Conservation (phyloP, 2,888 invertebrate species). For the Tenthredo livida region DNA sequence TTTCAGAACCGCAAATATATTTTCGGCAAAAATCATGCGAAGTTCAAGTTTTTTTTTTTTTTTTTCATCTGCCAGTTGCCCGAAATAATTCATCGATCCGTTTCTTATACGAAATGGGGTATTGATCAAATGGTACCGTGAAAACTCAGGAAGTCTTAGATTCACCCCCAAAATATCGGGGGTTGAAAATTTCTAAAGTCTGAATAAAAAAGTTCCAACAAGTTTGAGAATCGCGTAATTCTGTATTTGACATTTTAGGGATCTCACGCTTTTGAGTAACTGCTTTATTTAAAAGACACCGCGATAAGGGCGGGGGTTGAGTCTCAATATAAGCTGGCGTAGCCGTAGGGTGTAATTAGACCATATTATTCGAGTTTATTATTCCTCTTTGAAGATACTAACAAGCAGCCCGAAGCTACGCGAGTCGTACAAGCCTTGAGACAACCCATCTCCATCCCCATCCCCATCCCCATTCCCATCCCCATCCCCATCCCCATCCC, state of each 20-base stretch:
- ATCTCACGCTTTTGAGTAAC: not conserved
- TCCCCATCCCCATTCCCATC: not conserved
- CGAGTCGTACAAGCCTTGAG: not conserved
- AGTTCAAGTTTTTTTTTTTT: no score
- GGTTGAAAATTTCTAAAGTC: no score
- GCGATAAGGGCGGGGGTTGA: not conserved
- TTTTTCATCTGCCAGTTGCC: no score
- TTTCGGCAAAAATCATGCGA: no score
- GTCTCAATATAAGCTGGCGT: slow-evolving; percentile 42
- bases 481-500: not conserved
- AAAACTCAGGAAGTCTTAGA: no score
- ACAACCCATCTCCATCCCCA: not conserved
- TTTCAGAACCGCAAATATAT: no score
- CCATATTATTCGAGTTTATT: slow-evolving; percentile 66
- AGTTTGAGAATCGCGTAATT: not conserved
- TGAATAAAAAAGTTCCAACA: not conserved
- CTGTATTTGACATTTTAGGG: not conserved
- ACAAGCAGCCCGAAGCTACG: slow-evolving; percentile 54
- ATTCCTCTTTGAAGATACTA: slow-evolving; percentile 68
- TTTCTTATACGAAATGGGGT: no score
- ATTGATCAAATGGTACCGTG: no score
- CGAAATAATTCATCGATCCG: no score
- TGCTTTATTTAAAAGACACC: slow-evolving; percentile 21
- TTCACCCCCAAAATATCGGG: no score
- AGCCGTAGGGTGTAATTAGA: slow-evolving; percentile 68